A percentile compares a stretch with the other conserved stretches of the same genome.
phyloP scores from a whole-genome alignment of 2,888 invertebrate genomes.

The Andricus curvator region DNA sequence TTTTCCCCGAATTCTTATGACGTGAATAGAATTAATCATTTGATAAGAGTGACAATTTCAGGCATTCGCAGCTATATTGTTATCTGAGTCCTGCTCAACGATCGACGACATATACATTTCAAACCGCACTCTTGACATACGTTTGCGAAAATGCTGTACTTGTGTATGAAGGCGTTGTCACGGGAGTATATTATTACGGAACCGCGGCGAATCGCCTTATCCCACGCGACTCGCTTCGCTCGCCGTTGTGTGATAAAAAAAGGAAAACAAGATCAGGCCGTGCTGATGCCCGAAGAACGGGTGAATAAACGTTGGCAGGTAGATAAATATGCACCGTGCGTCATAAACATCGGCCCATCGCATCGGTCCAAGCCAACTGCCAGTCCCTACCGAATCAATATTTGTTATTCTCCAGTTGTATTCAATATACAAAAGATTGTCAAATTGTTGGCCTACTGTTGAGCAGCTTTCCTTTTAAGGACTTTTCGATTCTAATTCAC shows the following conservation, averaged over 20 bases:
- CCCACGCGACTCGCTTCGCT: not conserved
- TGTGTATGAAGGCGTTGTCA: not conserved
- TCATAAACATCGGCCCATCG: not conserved
- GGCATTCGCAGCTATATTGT: not conserved
- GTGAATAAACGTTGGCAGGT: constrained; percentile 2
- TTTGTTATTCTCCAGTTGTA: too few relatives aligned
- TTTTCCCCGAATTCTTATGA: not conserved
- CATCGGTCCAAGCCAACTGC: not conserved
- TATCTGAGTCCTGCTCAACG: not conserved
- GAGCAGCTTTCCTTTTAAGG: too few relatives aligned
- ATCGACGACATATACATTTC: not conserved
- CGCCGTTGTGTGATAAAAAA: not conserved
- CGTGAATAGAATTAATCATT: not conserved
- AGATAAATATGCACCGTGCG: not conserved
- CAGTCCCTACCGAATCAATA: not conserved
- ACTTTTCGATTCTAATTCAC: too few relatives aligned
- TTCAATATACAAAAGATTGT: too few relatives aligned
- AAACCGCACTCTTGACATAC: not conserved
- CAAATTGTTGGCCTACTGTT: too few relatives aligned
- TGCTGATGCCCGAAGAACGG: not conserved
- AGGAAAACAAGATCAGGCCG: not conserved
- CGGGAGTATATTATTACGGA: not conserved
- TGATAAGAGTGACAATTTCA: not conserved
- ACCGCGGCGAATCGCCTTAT: not conserved
- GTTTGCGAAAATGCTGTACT: not conserved